A percentile compares a stretch with the other conserved stretches of the same genome.
phyloP scores from a whole-genome alignment of 2,113 vertebrate genomes.

The Oryzias woworae region DNA sequence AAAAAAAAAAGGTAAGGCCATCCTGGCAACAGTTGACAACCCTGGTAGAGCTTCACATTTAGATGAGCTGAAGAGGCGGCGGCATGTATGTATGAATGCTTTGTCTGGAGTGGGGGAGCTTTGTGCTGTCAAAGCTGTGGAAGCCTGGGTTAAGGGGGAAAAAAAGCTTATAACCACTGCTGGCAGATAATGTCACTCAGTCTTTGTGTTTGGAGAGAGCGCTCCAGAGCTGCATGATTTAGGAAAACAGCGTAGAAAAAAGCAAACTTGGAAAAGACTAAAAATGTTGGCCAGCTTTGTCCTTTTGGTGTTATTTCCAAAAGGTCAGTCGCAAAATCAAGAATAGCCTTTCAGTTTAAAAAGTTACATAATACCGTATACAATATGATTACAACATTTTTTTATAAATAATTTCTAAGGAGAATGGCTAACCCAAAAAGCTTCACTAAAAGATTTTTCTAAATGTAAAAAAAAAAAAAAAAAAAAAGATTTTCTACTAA shows the following conservation, averaged over 20 bases:
- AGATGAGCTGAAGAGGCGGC: constrained; percentile 38
- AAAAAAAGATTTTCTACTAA: too few relatives aligned
- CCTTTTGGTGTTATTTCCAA: constrained; percentile 40
- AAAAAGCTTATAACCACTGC: constrained; percentile 45
- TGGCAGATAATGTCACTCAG: constrained; percentile 70
- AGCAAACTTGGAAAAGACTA: constrained; percentile 11
- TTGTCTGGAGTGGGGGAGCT: constrained; percentile 22
- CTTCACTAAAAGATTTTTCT: too few relatives aligned
- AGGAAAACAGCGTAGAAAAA: constrained; percentile 43
- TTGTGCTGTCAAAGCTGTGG: constrained; percentile 60
- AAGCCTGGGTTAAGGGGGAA: constrained; percentile 40
- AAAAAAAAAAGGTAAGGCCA: constrained; percentile 32
- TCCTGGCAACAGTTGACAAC: constrained; percentile 69
- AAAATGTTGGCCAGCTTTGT: constrained; percentile 24
- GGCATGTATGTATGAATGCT: constrained; percentile 24
- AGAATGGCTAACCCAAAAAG: too few relatives aligned
- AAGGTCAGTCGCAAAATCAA: constrained; percentile 28
- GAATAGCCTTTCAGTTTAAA: too few relatives aligned
- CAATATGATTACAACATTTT: too few relatives aligned
- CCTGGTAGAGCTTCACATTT: constrained; percentile 55
- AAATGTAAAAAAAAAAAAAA: accelerated
- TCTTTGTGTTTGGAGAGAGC: constrained; percentile 49
- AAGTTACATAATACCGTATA: too few relatives aligned
- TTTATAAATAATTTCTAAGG: too few relatives aligned
- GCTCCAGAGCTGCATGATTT: constrained; percentile 44